A percentile compares a stretch with the other conserved stretches of the same genome.
These are phyloP conservation scores for Pavo muticus DNA, from an alignment of 2,113 vertebrate species.

Conservation along the genomic window DNA sequence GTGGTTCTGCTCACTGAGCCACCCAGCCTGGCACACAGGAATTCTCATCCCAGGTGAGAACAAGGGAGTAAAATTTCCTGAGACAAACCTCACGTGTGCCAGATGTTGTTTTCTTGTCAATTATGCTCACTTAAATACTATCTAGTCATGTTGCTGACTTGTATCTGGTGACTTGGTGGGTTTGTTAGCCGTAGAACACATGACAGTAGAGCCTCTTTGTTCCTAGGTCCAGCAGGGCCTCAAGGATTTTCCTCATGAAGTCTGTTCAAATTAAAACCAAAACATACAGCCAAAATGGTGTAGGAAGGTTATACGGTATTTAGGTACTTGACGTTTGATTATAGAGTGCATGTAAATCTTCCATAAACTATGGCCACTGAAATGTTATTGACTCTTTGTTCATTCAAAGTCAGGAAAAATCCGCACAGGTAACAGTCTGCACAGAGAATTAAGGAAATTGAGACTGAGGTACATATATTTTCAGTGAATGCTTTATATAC, in stretches of 20 bases:
- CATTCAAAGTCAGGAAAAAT: background rate
- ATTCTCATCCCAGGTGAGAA: background rate
- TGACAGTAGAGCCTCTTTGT: background rate
- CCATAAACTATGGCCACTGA: background rate
- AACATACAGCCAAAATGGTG: background rate
- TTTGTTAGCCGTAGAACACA: background rate
- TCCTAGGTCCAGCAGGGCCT: background rate
- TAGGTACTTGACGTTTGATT: background rate
- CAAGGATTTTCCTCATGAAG: background rate
- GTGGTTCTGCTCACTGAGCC: background rate
- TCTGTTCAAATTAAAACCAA: background rate
- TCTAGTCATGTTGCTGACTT: background rate
- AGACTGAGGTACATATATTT: background rate
- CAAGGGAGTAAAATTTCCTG: background rate
- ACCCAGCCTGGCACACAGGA: rapidly evolving
- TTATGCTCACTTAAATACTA: background rate
- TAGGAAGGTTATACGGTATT: background rate
- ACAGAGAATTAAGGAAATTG: background rate
- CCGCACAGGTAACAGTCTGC: background rate
- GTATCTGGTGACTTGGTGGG: background rate
- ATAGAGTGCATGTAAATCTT: background rate
- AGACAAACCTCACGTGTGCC: background rate
- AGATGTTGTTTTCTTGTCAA: background rate
- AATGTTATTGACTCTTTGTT: background rate
- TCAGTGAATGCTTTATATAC: background rate